Evolutionary conservation across 2,888 invertebrate species (phyloP).

Genomic region (Scaptomyza cyrtandrae): DNA sequence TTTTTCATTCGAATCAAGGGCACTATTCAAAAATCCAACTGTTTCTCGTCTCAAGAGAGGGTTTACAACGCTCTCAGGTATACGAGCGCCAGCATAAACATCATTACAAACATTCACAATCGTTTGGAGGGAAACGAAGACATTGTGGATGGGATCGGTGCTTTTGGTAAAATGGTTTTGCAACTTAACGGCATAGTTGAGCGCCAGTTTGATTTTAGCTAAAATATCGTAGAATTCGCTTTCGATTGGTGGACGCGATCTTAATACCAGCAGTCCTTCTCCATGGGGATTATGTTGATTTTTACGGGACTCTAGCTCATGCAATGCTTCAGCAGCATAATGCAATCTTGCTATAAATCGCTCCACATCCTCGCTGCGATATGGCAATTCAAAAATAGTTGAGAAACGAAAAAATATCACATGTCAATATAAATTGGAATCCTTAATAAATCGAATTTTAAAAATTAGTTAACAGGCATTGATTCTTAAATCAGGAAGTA

Average conservation of each 20-base stretch:
- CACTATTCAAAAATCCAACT: slow-evolving; percentile 95
- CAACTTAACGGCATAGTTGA: slow-evolving; percentile 96
- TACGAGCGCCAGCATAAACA: slow-evolving; percentile 91
- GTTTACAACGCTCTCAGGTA: slow-evolving; percentile 94
- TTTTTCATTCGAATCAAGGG: slow-evolving; percentile 97
- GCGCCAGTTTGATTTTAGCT: slow-evolving; percentile 98
- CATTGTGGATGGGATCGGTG: slow-evolving; percentile 97
- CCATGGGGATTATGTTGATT: slow-evolving; percentile 88
- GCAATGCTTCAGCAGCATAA: slow-evolving; percentile 96
- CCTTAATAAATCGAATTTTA: no score
- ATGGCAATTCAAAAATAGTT: neutral
- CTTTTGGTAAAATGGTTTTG: slow-evolving; percentile 99
- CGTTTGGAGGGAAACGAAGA: slow-evolving; percentile 97
- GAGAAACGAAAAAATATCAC: no score
- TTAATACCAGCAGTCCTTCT: slow-evolving; percentile 95
- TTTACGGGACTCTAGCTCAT: slow-evolving; percentile 94
- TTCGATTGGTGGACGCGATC: slow-evolving; percentile 97
- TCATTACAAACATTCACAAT: slow-evolving; percentile 98
- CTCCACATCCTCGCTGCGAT: slow-evolving; percentile 95
- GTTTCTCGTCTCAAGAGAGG: slow-evolving; percentile 97
- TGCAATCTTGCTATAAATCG: slow-evolving; percentile 98
- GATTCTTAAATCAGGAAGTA: no score
- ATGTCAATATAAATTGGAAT: no score
- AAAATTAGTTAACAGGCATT: no score
- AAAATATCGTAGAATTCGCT: slow-evolving; percentile 98